Evolutionary conservation across 2,113 vertebrate genomes (phyloP), one percentile per base, ranked within the genome.

Genomic region (Melanerpes formicivorus): DNA sequence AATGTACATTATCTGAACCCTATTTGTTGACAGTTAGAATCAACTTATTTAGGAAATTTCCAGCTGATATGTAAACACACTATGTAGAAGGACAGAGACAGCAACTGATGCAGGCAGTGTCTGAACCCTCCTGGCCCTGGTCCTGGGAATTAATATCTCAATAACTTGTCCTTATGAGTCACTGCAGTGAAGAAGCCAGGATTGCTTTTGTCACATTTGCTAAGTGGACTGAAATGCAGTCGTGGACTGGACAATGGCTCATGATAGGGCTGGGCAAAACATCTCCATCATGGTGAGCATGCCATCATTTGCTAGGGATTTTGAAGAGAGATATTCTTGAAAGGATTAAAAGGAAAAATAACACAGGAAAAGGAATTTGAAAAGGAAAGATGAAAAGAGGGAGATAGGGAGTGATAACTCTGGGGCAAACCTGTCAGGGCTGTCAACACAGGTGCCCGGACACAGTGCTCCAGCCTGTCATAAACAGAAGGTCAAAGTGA

Each of bases 151-250:
- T 88, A 91, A 83, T 86, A 93, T 91, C 87, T 95, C 78, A 90
- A 86, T 85, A 93, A 93, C 50, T 95, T 73, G 91, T 78, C 84
- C 80, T 76, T 55, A 26, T 93, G 90, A 96, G 80, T 95, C 90
- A 94, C 73, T 22, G 87, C 54, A 73, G 73, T 12, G 75, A 75
- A 80, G 50, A 37, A 91, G 91, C 66, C 87, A 91, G 80, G 52
- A 72, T 4, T 86, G 83, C 70, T 89, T 60, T 88, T 89, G 91
- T 95, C 95, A 73, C 78, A 58, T 42, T 90, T 65, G 40, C 13
- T 69, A 74, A 88, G 69, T 58, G 89, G 67, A 48, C 89, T 85
- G 76, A 80, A 84, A 69, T 2, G 37, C 67, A 80, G 70, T 18
- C 9, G 2, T 1, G 3, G 79, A 12, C 86, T 2, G 2, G 42